phyloP scores from a whole-genome alignment of 2,888 invertebrate species.

The Erebia epiphron region DNA sequence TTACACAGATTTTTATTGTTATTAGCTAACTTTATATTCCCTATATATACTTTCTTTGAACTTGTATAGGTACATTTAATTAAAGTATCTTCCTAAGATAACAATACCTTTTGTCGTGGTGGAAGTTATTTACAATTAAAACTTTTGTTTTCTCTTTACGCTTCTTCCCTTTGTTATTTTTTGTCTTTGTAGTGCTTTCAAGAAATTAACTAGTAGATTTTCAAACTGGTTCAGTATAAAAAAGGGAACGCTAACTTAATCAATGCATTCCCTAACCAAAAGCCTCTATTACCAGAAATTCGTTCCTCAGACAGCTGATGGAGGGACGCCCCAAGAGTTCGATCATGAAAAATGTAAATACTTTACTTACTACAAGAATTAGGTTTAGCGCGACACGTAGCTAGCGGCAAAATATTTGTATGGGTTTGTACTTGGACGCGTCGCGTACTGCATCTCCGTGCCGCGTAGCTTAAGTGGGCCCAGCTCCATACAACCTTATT shows the following conservation, averaged over 20 bases:
- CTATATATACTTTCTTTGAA: conserved; percentile 14
- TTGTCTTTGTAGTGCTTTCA: conserved; percentile 8
- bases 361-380: too few species aligned
- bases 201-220: conserved; percentile 2
- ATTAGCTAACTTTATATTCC: conserved; percentile 14
- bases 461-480: too few species aligned
- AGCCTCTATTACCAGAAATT: too few species aligned
- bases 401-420: too few species aligned
- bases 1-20: conserved; percentile 15
- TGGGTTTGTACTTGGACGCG: too few species aligned
- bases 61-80: conserved; percentile 18
- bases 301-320: too few species aligned
- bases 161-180: conserved; percentile 9
- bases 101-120: conserved; percentile 24
- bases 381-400: too few species aligned
- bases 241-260: neutral
- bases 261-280: too few species aligned
- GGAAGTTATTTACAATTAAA: conserved; percentile 22
- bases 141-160: conserved; percentile 11
- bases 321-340: too few species aligned
- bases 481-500: too few species aligned
- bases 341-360: too few species aligned
- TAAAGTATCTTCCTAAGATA: conserved; percentile 15
- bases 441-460: too few species aligned
- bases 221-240: neutral